A percentile compares a stretch with the other conserved stretches of the same genome.
Evolutionary conservation across 92 coral and sea anemone genomes (phyloP).

Genomic region (Epizoanthus illoricatus): DNA sequence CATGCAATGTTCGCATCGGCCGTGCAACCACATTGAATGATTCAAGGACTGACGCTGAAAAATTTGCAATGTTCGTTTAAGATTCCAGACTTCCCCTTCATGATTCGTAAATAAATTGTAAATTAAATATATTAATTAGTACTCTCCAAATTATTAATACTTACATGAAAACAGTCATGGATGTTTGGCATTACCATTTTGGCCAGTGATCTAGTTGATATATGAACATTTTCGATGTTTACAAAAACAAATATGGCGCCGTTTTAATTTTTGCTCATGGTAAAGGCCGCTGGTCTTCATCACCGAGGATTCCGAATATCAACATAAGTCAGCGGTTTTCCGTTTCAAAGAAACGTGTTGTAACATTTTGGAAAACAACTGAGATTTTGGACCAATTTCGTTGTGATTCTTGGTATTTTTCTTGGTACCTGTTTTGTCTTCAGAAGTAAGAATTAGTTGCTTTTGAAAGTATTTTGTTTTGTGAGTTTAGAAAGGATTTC

Average conservation of each 20-base stretch:
- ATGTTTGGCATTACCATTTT: constrained; percentile 71
- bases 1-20: too few relatives aligned
- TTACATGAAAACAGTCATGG: constrained; percentile 80
- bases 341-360: constrained; percentile 7
- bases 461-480: neutral
- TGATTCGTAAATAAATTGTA: neutral
- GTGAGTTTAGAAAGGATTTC: too few relatives aligned
- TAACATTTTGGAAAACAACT: neutral
- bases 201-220: neutral
- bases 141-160: neutral
- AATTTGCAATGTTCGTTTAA: too few relatives aligned
- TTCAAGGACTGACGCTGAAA: too few relatives aligned
- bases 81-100: too few relatives aligned
- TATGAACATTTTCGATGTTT: neutral
- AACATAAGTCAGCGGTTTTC: constrained; percentile 3
- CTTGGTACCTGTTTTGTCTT: neutral
- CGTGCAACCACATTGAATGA: too few relatives aligned
- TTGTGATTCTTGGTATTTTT: neutral
- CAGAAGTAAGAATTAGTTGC: constrained; percentile 1
- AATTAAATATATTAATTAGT: neutral
- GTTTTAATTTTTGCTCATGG: constrained; percentile 28
- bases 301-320: neutral
- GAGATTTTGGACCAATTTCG: neutral
- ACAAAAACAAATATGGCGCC: constrained; percentile 59
- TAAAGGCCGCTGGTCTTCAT: constrained; percentile 28